Evolutionary conservation across 2,113 vertebrate genomes (phyloP).

Genomic region (Isichthys henryi): DNA sequence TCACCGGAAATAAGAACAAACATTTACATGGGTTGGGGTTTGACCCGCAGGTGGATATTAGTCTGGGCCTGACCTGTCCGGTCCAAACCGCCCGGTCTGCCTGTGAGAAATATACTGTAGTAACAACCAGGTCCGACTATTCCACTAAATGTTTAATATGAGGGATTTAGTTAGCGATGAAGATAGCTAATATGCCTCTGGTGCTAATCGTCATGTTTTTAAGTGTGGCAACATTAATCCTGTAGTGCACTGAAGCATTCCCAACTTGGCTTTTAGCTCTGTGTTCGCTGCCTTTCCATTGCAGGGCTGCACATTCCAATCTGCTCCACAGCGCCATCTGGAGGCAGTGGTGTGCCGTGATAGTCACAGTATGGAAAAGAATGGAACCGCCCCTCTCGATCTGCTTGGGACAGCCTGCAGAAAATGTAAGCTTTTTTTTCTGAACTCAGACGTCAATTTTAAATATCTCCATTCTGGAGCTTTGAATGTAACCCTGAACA

Average conservation of each 20-base stretch:
- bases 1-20: constrained; percentile 5
- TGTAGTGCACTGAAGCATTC: not conserved
- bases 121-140: not conserved
- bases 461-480: not conserved
- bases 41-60: not conserved
- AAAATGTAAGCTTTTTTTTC: not conserved
- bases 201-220: not conserved
- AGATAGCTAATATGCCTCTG: not conserved
- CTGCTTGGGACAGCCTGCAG: not conserved
- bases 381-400: not conserved
- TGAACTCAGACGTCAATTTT: not conserved
- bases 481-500: not conserved
- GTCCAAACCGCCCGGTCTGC: not conserved
- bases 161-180: not conserved
- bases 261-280: not conserved
- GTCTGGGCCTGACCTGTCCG: not conserved
- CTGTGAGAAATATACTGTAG: not conserved
- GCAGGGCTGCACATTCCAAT: not conserved
- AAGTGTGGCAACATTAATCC: not conserved
- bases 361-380: not conserved
- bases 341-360: not conserved
- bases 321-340: not conserved
- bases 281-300: not conserved
- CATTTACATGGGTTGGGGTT: not conserved
- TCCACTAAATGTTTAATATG: not conserved